phyloP scores from a whole-genome alignment of 2,888 invertebrate genomes.

The Frankliniella intonsa region DNA sequence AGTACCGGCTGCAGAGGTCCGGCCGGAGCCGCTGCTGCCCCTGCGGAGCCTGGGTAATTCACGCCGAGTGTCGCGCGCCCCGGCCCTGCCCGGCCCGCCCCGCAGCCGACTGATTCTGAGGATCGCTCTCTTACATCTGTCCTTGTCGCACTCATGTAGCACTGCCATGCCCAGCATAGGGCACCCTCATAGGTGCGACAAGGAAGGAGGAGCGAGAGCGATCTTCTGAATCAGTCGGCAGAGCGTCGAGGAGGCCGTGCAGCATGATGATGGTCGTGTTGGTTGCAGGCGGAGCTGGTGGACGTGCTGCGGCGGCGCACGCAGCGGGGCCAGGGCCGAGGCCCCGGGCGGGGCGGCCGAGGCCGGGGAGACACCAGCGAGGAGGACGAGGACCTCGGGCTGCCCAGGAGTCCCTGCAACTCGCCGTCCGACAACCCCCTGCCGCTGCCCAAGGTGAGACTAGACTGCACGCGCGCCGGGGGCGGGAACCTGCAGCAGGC shows the following conservation, averaged over 20 bases:
- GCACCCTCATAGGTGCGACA: too few relatives aligned
- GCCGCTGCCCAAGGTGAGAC: background rate
- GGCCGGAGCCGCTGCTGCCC: background rate
- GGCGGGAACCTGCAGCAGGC: background rate
- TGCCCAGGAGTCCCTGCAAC: conserved; percentile 67
- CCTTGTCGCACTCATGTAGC: too few relatives aligned
- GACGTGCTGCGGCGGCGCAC: conserved; percentile 61
- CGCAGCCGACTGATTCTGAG: too few relatives aligned
- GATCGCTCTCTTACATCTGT: too few relatives aligned
- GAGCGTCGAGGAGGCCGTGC: too few relatives aligned
- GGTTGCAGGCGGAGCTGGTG: conserved; percentile 65
- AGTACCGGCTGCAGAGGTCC: background rate
- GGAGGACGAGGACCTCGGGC: conserved; percentile 67
- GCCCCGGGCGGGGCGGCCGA: background rate
- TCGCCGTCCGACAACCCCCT: conserved; percentile 42
- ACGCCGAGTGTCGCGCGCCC: background rate
- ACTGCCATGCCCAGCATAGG: too few relatives aligned
- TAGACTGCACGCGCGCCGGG: background rate
- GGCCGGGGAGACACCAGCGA: conserved; percentile 66
- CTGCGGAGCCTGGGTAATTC: background rate
- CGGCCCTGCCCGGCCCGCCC: too few relatives aligned
- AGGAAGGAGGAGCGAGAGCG: too few relatives aligned
- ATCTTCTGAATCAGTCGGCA: too few relatives aligned
- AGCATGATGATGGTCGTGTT: too few relatives aligned
- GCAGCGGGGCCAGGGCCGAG: background rate